Conservation (phyloP, 2,888 invertebrate genomes). For the Caenorhabditis uteleia region DNA sequence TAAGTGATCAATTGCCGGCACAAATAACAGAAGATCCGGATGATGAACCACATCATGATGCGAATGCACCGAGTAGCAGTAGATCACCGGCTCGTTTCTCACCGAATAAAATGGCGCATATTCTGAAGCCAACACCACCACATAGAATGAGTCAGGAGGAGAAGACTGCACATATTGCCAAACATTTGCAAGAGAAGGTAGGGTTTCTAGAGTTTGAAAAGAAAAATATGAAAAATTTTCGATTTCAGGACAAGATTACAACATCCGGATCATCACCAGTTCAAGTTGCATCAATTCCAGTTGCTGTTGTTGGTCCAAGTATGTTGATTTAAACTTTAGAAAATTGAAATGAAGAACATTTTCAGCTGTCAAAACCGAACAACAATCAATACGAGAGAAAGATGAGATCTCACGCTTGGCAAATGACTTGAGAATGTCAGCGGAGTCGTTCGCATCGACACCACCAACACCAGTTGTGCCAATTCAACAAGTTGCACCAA, state of each 20-base stretch:
- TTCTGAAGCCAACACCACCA: neutral
- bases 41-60: slow-evolving; percentile 1
- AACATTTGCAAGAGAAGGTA: no score
- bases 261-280: neutral
- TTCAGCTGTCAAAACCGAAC: no score
- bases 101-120: neutral
- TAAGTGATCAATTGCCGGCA: slow-evolving; percentile 21
- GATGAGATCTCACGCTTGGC: slow-evolving; percentile 26
- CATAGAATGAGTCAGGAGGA: slow-evolving; percentile 3
- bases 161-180: slow-evolving; percentile 6
- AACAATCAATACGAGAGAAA: slow-evolving; percentile 19
- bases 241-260: neutral
- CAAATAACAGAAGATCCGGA: slow-evolving; percentile 22
- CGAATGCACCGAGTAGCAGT: neutral
- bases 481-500: neutral
- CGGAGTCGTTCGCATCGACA: slow-evolving; percentile 2
- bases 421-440: slow-evolving; percentile 13
- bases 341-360: neutral
- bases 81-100: neutral
- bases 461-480: neutral
- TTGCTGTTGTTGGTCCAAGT: neutral
- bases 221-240: neutral
- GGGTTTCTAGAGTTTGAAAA: no score
- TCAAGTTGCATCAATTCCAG: neutral
- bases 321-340: neutral